Evolutionary conservation across 2,888 invertebrate species (phyloP).

Genomic region (Spodoptera littoralis): DNA sequence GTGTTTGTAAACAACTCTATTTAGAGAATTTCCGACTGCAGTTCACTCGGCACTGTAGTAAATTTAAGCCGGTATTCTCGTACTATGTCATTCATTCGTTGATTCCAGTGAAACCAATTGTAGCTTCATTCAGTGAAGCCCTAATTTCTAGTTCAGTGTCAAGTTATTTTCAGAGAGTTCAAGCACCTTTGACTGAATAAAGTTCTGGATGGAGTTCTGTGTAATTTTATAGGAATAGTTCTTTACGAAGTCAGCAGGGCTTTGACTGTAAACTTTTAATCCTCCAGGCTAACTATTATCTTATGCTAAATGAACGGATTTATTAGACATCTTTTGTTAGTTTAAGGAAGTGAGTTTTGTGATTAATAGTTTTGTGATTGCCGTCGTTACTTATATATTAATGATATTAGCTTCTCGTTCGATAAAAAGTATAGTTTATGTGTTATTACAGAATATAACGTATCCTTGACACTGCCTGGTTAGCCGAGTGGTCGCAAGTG

Average conservation of each 20-base stretch:
- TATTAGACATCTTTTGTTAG: no score
- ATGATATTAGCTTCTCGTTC: no score
- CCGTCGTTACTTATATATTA: no score
- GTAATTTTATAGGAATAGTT: not conserved
- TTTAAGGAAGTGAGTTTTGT: no score
- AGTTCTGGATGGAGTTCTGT: not conserved
- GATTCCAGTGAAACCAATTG: constrained; percentile 14
- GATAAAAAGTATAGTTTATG: no score
- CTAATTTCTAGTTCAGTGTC: constrained; percentile 24
- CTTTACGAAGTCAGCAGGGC: not conserved
- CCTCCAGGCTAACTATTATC: no score
- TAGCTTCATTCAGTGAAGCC: constrained; percentile 29
- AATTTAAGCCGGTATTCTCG: constrained; percentile 12
- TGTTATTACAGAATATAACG: no score
- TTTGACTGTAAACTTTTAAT: no score
- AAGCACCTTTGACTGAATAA: constrained; percentile 1
- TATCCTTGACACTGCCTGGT: no score
- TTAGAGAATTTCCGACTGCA: constrained; percentile 5
- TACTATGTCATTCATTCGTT: constrained; percentile 28
- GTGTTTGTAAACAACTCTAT: not conserved
- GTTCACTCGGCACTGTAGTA: constrained; percentile 11
- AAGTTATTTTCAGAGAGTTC: constrained; percentile 20
- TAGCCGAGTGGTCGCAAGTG: no score
- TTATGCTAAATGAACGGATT: no score
- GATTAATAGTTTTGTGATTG: no score